Conservation (phyloP, 2,113 vertebrate species). For the Ochotona princeps region DNA sequence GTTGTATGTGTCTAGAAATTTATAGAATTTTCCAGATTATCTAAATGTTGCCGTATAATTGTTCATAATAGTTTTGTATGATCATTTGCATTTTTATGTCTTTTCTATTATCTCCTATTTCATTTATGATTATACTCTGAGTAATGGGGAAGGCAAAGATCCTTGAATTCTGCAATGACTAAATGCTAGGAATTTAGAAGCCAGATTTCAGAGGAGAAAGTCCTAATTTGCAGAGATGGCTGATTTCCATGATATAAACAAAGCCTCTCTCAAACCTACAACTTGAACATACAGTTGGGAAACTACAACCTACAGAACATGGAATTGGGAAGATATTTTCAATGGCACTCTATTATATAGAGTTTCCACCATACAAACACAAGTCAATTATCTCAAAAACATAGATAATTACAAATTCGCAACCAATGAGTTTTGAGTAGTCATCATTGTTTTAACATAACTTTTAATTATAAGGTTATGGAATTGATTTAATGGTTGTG, state of each 20-base stretch:
- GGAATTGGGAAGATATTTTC: background rate
- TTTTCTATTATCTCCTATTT: no score
- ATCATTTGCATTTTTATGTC: no score
- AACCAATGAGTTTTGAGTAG: slow-evolving; percentile 1
- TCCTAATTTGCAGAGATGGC: background rate
- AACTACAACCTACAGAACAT: no score
- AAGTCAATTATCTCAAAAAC: slow-evolving; percentile 2
- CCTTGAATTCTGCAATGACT: background rate
- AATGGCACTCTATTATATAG: background rate
- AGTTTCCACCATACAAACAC: slow-evolving; percentile 34
- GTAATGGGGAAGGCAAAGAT: background rate
- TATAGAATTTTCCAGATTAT: no score
- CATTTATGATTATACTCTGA: background rate
- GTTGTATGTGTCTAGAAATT: no score
- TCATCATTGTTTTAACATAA: slow-evolving; percentile 9
- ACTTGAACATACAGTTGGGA: slow-evolving; percentile 4
- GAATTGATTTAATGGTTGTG: slow-evolving; percentile 42
- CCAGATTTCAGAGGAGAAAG: background rate
- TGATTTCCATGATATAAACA: slow-evolving; percentile 40
- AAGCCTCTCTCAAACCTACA: slow-evolving; percentile 27
- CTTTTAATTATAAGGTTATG: background rate
- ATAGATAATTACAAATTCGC: slow-evolving; percentile 24
- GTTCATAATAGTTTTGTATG: no score
- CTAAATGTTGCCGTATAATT: no score
- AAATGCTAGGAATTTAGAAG: slow-evolving; percentile 30